Percentiles rank a stretch among this genome's conserved stretches.
These are phyloP conservation scores for Anagyrus pseudococci DNA, from an alignment of 2,888 invertebrate genomes.

Conservation along the genomic window DNA sequence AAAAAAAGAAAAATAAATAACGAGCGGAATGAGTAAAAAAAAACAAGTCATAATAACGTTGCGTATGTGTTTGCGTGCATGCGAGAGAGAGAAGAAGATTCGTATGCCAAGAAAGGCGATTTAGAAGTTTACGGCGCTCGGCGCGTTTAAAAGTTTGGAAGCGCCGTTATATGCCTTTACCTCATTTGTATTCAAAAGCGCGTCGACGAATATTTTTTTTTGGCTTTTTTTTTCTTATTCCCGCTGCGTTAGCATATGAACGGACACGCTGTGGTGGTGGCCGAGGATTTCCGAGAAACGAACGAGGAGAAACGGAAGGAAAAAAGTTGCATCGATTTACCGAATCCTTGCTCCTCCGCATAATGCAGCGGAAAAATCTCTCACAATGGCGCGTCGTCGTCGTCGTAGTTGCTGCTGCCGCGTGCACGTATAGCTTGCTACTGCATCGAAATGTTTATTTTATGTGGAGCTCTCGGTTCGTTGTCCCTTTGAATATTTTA, in stretches of 20 bases:
- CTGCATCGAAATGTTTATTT: constrained; percentile 13
- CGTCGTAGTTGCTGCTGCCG: too few species aligned
- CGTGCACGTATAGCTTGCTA: too few species aligned
- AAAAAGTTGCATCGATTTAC: constrained; percentile 13
- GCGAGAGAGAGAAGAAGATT: constrained; percentile 9
- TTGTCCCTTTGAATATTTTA: too few species aligned
- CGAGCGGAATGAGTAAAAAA: too few species aligned
- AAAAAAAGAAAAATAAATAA: too few species aligned
- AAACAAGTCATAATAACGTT: too few species aligned
- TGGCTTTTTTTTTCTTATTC: neutral
- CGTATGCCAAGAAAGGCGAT: too few species aligned
- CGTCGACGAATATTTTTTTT: constrained; percentile 4
- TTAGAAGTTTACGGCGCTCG: constrained; percentile 29
- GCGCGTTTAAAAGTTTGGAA: constrained; percentile 33
- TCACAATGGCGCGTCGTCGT: neutral
- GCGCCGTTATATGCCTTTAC: constrained; percentile 18
- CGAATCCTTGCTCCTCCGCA: neutral
- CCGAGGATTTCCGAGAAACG: constrained; percentile 22
- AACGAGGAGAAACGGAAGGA: too few species aligned
- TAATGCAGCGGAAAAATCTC: constrained; percentile 12
- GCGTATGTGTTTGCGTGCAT: too few species aligned
- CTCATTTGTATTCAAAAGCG: constrained; percentile 37
- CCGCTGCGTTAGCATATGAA: constrained; percentile 26
- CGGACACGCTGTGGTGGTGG: neutral
- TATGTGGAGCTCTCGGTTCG: neutral